These are phyloP conservation scores for Pediacus dermestoides DNA, from an alignment of 2,888 invertebrate genomes.

Conservation along the genomic window DNA sequence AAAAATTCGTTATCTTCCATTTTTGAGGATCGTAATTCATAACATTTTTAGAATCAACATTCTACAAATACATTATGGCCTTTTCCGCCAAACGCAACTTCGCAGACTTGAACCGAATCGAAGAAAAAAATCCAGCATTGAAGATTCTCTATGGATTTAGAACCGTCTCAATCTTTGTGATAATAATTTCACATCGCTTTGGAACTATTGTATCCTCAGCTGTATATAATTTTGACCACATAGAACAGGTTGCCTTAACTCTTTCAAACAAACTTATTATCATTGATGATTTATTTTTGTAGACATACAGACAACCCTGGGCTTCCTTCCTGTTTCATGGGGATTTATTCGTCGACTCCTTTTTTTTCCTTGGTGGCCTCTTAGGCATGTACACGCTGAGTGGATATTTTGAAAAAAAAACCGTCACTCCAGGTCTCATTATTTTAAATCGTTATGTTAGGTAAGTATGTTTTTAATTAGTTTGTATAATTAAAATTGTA, in stretches of 20 bases:
- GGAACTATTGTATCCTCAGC: slow-evolving; percentile 56
- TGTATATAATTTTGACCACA: slow-evolving; percentile 54
- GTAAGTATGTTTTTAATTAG: slow-evolving; percentile 52
- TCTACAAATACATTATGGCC: slow-evolving; percentile 29
- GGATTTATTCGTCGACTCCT: slow-evolving; percentile 63
- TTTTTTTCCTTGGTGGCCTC: slow-evolving; percentile 61
- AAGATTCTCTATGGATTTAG: slow-evolving; percentile 59
- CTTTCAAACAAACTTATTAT: slow-evolving; percentile 9
- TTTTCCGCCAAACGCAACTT: slow-evolving; percentile 45
- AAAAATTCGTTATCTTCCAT: too few relatives aligned
- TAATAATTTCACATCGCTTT: slow-evolving; percentile 57
- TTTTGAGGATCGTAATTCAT: too few relatives aligned
- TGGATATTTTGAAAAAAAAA: slow-evolving; percentile 47
- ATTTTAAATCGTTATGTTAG: slow-evolving; percentile 61
- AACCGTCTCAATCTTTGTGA: slow-evolving; percentile 55
- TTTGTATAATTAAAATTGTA: background rate
- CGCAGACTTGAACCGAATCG: slow-evolving; percentile 46
- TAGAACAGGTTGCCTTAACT: slow-evolving; percentile 55
- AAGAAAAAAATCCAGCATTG: slow-evolving; percentile 49
- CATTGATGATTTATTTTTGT: slow-evolving; percentile 17
- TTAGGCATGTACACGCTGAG: slow-evolving; percentile 53
- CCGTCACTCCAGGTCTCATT: slow-evolving; percentile 51
- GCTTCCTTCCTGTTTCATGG: slow-evolving; percentile 56
- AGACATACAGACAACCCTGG: slow-evolving; percentile 47
- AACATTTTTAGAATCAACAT: slow-evolving; percentile 21